Conservation (phyloP, 2,113 vertebrate genomes). For the Octodon degus region DNA sequence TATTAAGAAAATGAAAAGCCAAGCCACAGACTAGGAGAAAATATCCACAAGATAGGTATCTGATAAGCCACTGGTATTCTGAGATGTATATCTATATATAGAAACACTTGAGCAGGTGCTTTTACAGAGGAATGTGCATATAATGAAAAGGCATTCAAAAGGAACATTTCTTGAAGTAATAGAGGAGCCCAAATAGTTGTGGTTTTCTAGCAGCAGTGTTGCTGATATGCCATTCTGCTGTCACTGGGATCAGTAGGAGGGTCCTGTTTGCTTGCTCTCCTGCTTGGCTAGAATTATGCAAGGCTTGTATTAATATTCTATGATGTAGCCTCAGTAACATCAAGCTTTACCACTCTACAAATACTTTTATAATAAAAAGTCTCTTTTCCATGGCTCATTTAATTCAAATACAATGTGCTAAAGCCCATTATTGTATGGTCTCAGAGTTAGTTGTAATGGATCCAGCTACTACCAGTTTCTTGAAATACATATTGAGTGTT, state of each 20-base stretch:
- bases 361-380: background rate
- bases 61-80: background rate
- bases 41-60: constrained; percentile 2
- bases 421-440: background rate
- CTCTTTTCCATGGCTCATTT: background rate
- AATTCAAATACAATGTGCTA: constrained; percentile 6
- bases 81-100: background rate
- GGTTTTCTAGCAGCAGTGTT: background rate
- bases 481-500: background rate
- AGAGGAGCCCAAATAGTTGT: background rate
- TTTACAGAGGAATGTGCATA: background rate
- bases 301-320: background rate
- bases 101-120: background rate
- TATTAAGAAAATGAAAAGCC: background rate
- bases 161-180: background rate
- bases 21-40: background rate
- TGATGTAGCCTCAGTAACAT: background rate
- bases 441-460: background rate
- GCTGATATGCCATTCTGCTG: background rate
- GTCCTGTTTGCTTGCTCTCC: background rate
- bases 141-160: background rate
- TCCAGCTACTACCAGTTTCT: background rate
- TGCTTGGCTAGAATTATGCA: background rate
- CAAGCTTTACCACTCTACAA: background rate
- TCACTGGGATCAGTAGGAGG: background rate